Conservation (phyloP, 2,113 vertebrate species). For the Callospermophilus lateralis region DNA sequence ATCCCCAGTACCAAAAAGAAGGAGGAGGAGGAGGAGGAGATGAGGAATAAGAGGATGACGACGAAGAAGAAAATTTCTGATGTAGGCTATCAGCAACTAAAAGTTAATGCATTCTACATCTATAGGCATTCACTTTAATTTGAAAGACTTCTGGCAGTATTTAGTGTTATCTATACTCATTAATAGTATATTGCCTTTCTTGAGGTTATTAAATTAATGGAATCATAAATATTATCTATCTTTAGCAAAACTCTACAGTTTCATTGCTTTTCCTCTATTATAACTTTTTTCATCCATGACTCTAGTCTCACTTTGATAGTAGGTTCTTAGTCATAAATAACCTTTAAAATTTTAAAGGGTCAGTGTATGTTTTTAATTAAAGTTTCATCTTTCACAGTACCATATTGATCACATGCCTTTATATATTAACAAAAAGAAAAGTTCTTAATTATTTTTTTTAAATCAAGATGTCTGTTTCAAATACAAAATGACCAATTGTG, state of each 20-base stretch:
- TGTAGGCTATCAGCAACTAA: neutral
- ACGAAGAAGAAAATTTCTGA: neutral
- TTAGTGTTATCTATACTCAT: neutral
- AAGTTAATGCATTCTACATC: neutral
- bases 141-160: neutral
- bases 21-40: no score
- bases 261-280: neutral
- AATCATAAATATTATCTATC: neutral
- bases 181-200: neutral
- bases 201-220: neutral
- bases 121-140: neutral
- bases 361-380: neutral
- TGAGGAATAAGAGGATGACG: no score
- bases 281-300: neutral
- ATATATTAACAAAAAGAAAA: neutral
- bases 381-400: neutral
- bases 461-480: neutral
- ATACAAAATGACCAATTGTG: neutral
- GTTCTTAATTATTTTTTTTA: neutral
- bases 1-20: no score
- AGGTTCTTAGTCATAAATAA: neutral
- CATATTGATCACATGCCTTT: neutral
- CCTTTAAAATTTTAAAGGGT: neutral
- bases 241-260: constrained; percentile 2
- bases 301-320: neutral